These are phyloP conservation scores for Hyposoter didymator DNA, from an alignment of 2,888 invertebrate species.

Conservation along the genomic window DNA sequence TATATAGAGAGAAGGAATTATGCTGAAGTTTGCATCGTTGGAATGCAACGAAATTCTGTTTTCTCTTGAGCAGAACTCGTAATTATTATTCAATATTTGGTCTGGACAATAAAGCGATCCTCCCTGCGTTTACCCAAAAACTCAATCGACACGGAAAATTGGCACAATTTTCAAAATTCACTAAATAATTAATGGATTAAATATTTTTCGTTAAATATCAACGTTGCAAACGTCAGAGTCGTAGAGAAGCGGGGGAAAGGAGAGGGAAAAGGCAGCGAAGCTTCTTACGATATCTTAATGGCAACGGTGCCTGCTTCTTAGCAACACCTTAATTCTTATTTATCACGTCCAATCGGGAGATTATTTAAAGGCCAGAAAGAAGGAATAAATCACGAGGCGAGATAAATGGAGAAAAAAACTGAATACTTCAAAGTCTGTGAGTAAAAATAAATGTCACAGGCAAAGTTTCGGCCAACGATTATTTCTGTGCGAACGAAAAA, in stretches of 20 bases:
- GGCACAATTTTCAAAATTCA: too few relatives aligned
- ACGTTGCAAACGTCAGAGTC: too few relatives aligned
- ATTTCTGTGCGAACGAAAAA: neutral
- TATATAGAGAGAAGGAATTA: neutral
- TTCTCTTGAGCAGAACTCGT: too few relatives aligned
- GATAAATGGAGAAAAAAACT: neutral
- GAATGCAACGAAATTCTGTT: too few relatives aligned
- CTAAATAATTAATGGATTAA: too few relatives aligned
- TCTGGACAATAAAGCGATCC: too few relatives aligned
- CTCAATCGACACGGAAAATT: too few relatives aligned
- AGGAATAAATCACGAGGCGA: neutral
- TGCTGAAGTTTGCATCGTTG: too few relatives aligned
- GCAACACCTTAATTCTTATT: conserved; percentile 1
- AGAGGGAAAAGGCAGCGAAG: neutral
- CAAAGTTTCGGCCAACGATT: neutral
- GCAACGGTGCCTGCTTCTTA: neutral
- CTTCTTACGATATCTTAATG: neutral
- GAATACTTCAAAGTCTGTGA: neutral
- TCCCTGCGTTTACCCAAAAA: too few relatives aligned
- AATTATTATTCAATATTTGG: too few relatives aligned
- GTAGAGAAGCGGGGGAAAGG: neutral
- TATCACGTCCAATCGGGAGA: conserved; percentile 12
- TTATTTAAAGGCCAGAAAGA: conserved; percentile 47
- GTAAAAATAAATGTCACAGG: neutral
- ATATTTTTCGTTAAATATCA: too few relatives aligned